These are phyloP conservation scores for Omphaloscelis lunosa DNA, from an alignment of 2,888 invertebrate species.

Conservation along the genomic window DNA sequence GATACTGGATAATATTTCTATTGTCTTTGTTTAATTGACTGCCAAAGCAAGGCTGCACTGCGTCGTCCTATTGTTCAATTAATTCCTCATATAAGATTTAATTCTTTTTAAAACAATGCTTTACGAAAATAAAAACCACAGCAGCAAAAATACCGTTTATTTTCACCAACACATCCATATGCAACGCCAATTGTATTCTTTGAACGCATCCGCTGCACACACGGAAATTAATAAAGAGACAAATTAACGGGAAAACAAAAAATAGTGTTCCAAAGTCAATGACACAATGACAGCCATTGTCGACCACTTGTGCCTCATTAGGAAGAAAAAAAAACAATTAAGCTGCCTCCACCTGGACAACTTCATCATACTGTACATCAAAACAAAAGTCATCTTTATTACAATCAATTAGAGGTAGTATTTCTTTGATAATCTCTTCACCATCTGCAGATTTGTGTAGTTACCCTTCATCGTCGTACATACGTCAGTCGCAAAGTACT, in stretches of 20 bases:
- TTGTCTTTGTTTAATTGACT: constrained; percentile 10
- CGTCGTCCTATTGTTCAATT: constrained; percentile 22
- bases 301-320: constrained; percentile 89
- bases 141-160: constrained; percentile 49
- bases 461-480: constrained; percentile 78
- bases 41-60: not conserved
- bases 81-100: not conserved
- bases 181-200: constrained; percentile 69
- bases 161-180: constrained; percentile 62
- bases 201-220: constrained; percentile 76
- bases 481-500: constrained; percentile 81
- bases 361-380: constrained; percentile 46
- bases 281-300: constrained; percentile 87
- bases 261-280: constrained; percentile 79
- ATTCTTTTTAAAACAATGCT: constrained; percentile 51
- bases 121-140: constrained; percentile 37
- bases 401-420: constrained; percentile 64
- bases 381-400: constrained; percentile 62
- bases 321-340: constrained; percentile 88
- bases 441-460: constrained; percentile 53
- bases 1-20: not conserved
- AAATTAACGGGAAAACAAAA: constrained; percentile 82
- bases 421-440: constrained; percentile 58
- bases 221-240: constrained; percentile 79
- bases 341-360: constrained; percentile 79